These are phyloP conservation scores for Aptenodytes forsteri DNA, from an alignment of 2,113 vertebrate species.

Conservation along the genomic window DNA sequence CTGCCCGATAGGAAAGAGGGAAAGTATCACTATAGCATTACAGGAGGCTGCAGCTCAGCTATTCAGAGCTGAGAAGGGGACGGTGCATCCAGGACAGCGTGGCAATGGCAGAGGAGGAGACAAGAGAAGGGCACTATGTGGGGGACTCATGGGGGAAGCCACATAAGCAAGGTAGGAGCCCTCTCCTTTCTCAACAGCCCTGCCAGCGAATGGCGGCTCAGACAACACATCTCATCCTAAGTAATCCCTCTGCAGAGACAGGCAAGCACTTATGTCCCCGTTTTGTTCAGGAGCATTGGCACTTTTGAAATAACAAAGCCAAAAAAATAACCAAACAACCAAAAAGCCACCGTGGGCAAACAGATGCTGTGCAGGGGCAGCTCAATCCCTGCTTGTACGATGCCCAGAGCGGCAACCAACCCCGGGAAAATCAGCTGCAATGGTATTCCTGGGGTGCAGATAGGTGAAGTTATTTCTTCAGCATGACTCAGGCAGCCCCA, in stretches of 20 bases:
- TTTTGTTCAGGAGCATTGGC: background rate
- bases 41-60: background rate
- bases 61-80: background rate
- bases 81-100: accelerated
- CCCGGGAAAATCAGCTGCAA: background rate
- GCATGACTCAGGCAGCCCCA: background rate
- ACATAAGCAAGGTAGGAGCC: background rate
- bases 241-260: background rate
- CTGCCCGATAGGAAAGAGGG: background rate
- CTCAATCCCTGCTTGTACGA: background rate
- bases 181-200: background rate
- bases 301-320: background rate
- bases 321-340: background rate
- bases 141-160: background rate
- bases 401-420: background rate
- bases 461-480: background rate
- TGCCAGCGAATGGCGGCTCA: background rate
- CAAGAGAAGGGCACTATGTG: background rate
- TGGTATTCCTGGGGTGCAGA: background rate
- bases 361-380: background rate
- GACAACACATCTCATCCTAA: background rate
- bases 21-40: background rate
- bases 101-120: background rate
- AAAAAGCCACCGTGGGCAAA: background rate
- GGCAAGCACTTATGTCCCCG: background rate